Base-by-base conservation (phyloP, 2,888 invertebrate genomes). In the Chydorus sphaericus region DNA sequence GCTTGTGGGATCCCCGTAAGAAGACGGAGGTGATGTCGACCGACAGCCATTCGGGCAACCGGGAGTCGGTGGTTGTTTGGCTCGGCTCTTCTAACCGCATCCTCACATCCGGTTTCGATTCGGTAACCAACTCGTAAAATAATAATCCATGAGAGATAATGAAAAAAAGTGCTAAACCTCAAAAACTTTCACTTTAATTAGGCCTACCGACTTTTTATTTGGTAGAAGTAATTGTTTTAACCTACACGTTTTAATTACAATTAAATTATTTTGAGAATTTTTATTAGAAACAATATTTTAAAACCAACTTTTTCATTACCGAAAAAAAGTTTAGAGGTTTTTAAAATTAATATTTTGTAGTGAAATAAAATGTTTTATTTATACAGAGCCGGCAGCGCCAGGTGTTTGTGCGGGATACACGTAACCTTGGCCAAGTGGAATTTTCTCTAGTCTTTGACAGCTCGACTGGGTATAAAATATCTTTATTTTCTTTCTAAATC, bases 11-110 rank as follows among this genome's bases (percentile, higher is more conserved):
- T 71, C 91, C 92, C 0, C 74, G 89, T 31, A 72, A 72, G 23
- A 64, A 66, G 36, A 60, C 63, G 28, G 65, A 67, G 16, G 63
- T 66, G 10, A 63, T 67, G 54, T 63, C 62, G 11, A 67, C 70
- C 33, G 79, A 80, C 63, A 88, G 89, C 64, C 91, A 92, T 71
- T 86, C 86, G 68, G 89, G 85, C 67, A 86, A 90, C 61, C 91
- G 90, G 70, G 93, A 93, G 66, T 91, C 91, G 2, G 75, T 93
- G 57, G 80, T 92, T 1, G 82, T 91, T 4, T 96, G 92, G 90
- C 73, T 94, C 1, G 92, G 90, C 3, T 84, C 87, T 63, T 81
- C 81, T 62, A 82, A 85, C 59, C 78, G 83, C 60, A 80, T 96
- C 61, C 71, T 94, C 10, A 87, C 90, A 7, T 91, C 93, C 44